phyloP scores from a whole-genome alignment of 2,797 vertebrate genomes.

The Acrocephalus scirpaceus region DNA sequence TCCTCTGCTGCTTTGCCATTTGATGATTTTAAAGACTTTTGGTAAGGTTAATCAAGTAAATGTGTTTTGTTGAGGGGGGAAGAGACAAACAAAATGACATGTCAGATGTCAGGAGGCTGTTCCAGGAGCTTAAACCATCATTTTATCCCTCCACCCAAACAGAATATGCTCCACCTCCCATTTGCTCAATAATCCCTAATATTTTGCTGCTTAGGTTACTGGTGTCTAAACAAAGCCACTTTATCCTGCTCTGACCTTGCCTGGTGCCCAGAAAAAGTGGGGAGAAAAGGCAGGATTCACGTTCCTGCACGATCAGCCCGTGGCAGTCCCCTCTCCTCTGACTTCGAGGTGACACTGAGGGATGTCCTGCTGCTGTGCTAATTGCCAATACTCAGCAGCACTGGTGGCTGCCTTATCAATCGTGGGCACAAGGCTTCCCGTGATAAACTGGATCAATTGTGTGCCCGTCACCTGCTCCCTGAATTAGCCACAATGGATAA shows the following conservation, averaged over 20 bases:
- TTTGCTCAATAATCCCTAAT: neutral
- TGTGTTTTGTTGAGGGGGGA: neutral
- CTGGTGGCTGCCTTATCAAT: neutral
- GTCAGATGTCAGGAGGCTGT: neutral
- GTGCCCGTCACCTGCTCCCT: neutral
- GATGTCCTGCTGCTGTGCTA: neutral
- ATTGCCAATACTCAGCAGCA: neutral
- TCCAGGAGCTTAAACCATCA: neutral
- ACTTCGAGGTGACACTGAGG: neutral
- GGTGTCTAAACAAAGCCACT: neutral
- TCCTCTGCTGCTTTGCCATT: neutral
- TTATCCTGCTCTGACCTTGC: neutral
- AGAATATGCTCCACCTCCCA: neutral
- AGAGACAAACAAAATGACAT: neutral
- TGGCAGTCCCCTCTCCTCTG: neutral
- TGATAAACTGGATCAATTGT: neutral
- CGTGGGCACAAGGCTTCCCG: neutral
- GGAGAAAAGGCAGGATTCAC: neutral
- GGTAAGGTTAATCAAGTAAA: neutral
- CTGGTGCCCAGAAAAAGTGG: neutral
- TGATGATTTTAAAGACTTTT: neutral
- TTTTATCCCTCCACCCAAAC: neutral
- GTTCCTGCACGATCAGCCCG: neutral
- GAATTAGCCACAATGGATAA: neutral
- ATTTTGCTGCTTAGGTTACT: neutral